phyloP scores from a whole-genome alignment of 2,888 invertebrate species.

The Vannuccia rotundouncinata region DNA sequence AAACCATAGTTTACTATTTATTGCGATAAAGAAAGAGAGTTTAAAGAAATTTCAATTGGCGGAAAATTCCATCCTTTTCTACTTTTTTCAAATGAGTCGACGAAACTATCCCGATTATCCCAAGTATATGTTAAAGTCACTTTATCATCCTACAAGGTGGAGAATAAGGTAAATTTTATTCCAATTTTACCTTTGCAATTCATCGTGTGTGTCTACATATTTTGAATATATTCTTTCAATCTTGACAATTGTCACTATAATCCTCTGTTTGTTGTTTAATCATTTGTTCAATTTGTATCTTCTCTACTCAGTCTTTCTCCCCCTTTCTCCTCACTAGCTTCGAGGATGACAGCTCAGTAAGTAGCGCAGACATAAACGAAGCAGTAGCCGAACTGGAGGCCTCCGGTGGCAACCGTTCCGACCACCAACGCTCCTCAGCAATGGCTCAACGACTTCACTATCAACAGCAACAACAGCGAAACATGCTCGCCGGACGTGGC shows the following conservation, averaged over 20 bases:
- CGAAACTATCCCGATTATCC: slow-evolving; percentile 21
- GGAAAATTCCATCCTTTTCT: no score
- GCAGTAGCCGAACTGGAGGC: not conserved
- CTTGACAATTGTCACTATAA: not conserved
- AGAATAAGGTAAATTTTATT: not conserved
- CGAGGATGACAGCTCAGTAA: slow-evolving; percentile 4
- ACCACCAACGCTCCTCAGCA: not conserved
- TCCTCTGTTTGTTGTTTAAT: not conserved
- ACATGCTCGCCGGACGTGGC: not conserved
- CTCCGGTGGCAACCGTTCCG: not conserved
- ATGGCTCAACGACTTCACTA: not conserved
- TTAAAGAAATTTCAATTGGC: no score
- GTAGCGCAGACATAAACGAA: not conserved
- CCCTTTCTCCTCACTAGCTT: not conserved
- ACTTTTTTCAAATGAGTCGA: no score
- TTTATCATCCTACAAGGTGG: not conserved
- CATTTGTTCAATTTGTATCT: not conserved
- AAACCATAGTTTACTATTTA: no score
- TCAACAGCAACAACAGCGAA: not conserved
- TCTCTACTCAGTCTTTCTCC: not conserved
- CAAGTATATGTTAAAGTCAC: slow-evolving; percentile 9
- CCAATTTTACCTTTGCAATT: not conserved
- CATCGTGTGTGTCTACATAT: not conserved
- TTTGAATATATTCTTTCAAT: no score
- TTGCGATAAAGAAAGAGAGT: no score